A percentile compares a stretch with the other conserved stretches of the same genome.
Conservation (phyloP, 2,113 vertebrate species). For the Carassius gibelio region DNA sequence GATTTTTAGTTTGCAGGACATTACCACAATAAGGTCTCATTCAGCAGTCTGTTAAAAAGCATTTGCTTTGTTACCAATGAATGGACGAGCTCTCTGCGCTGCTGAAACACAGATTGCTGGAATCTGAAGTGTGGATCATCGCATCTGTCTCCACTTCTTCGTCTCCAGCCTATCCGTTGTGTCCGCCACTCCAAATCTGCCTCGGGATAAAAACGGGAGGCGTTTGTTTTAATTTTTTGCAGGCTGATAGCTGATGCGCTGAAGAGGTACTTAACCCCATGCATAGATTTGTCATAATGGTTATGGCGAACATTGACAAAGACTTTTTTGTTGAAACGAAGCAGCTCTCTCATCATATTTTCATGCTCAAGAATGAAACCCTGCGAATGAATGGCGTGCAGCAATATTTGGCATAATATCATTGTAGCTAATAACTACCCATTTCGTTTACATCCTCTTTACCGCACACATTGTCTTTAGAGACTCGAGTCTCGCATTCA, state of each 20-base stretch:
- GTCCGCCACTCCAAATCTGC: conserved; percentile 61
- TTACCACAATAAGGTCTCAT: conserved; percentile 83
- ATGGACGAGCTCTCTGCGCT: conserved; percentile 67
- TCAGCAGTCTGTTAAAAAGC: conserved; percentile 80
- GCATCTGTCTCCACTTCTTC: conserved; percentile 73
- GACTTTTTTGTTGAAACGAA: conserved; percentile 65
- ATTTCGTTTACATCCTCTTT: conserved; percentile 56
- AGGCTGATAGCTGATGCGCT: conserved; percentile 46
- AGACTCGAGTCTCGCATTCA: conserved; percentile 2
- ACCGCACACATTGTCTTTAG: conserved; percentile 42
- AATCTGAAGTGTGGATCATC: conserved; percentile 74
- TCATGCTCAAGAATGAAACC: conserved; percentile 33
- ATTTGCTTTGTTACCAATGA: conserved; percentile 72
- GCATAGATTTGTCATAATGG: conserved; percentile 76
- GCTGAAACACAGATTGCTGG: conserved; percentile 71
- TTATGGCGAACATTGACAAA: conserved; percentile 69
- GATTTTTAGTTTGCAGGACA: conserved; percentile 86
- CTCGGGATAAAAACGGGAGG: conserved; percentile 64
- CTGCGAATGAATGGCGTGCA: conserved; percentile 42
- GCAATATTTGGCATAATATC: conserved; percentile 35
- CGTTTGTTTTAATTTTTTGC: conserved; percentile 52
- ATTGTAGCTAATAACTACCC: conserved; percentile 66
- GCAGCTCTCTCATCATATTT: conserved; percentile 63
- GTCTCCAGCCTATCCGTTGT: conserved; percentile 64
- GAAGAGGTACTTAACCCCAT: conserved; percentile 73